Base-by-base conservation (phyloP, 2,113 vertebrate species). In the Abramis brama region DNA sequence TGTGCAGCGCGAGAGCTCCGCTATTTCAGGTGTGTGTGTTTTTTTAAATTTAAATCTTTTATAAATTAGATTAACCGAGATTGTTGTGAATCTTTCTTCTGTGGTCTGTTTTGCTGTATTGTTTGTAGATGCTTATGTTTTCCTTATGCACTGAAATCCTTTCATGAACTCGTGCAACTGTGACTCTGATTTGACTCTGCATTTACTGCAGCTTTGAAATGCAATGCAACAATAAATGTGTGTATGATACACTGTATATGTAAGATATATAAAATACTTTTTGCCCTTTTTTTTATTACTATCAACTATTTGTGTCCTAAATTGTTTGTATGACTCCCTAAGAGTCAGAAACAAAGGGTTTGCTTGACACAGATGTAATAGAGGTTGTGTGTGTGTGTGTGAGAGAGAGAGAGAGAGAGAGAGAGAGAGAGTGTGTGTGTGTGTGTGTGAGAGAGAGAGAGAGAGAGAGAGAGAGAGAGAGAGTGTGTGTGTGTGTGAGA, bases 11-110 rank as follows among this genome's bases (percentile, higher is more conserved):
- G 17, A 33, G 50, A 36, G 17, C 84, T 59, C 43, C 87, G 70
- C 82, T 80, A 76, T 82, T 70, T 13, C 86, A 89, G 93, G 60
- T 93, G 93, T 77, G 87, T 23, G 89, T 57, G 6, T 6, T 5
- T 89, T 59, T 57, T 57, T 21, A 21, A 11, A 76, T 43, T 25
- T 25, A 7, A 36, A 45, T 2, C 9, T 78, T 55, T 8, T 59
- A 60, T 78, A 10, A 25, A 13, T 62, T 1, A 8, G 9, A 80
- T 17, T 4, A 59, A 6, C 21, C 2, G 1, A 62, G 12, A 11
- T 13, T 1, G 52, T 77, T 25, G 11, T 33, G 47, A 82, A 3
- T 6, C 15, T 70, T 45, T 50, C 4, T 62, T 39, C 45, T 43
- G 11, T 73, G 15, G 2, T 5, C 0, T 27, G 33, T 25, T 23